Evolutionary conservation across 2,113 vertebrate species (phyloP), one percentile per base, ranked within the genome.

Genomic region (Oreochromis spilurus): DNA sequence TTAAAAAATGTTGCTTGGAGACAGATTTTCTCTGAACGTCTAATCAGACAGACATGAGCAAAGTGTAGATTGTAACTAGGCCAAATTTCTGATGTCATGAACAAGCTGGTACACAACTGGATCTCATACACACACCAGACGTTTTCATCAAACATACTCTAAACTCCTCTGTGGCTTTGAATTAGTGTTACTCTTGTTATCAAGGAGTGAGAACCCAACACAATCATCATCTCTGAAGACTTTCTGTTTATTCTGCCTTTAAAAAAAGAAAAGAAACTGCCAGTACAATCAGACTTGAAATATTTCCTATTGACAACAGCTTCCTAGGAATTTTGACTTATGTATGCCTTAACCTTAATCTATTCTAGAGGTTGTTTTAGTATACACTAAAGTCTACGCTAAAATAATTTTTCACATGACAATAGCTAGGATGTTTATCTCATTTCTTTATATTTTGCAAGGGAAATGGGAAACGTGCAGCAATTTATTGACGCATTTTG

Each of bases 41-140:
- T 70, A 78, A 90, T 93, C 81, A 85, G 84, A 85, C 48, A 12
- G 65, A 89, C 86, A 57, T 65, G 83, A 85, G 65, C 78, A 79
- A 80, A 84, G 75, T 85, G 84, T 81, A 92, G 79, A 91, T 82
- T 79, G 81, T 67, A 79, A 48, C 34, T 5, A 80, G 81, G 92
- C 94, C 93, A 93, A 92, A 54, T 38, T 31, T 2, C 85, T 93
- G 91, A 93, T 90, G 89, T 95, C 91, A 95, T 85, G 80, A 91
- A 65, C 29, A 79, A 85, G 65, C 58, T 87, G 81, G 54, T 81
- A 79, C 53, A 85, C 81, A 87, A 92, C 86, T 85, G 84, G 79
- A 94, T 85, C 87, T 86, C 82, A 65, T 89, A 81, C 78, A 87
- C 85, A 86, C 78, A 88, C 78, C 65, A 91, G 43, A 84, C 40